Evolutionary conservation across 2,113 vertebrate genomes (phyloP), one percentile per base, ranked within the genome.

Genomic region (Hippoglossus stenolepis): DNA sequence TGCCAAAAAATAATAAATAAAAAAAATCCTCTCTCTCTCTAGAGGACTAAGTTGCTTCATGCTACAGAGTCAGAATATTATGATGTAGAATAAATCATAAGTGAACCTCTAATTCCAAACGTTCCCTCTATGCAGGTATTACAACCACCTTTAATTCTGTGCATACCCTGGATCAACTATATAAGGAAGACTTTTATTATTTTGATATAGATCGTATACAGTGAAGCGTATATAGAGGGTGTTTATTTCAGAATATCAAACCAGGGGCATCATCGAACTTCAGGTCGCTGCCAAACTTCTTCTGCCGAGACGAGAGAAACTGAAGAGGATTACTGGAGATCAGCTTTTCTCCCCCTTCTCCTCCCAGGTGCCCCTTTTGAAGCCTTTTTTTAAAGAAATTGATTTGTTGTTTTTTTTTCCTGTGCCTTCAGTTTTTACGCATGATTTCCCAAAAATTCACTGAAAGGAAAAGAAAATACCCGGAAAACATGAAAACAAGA

Each of bases 351-450:
- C 45, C 67, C 53, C 56, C 57, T 70, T 68, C 73, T 80, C 73
- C 77, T 77, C 2, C 21, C 75, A 68, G 71, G 74, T 85, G 73
- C 66, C 66, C 66, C 51, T 61, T 91, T 87, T 80, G 78, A 88
- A 90, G 73, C 67, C 45, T 65, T 84, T 78, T 73, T 53, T 15
- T 49, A 2, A 40, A 40, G 28, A 40, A 9, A 40, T 40, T 11
- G 10, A 40, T 40, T 40, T 40, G 38, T 40, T 40, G 38, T 11
- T 40, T 40, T 40, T 23, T 11, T 40, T 40, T 40, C 2, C 23
- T 23, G 38, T 40, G 9, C 38, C 38, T 40, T 40, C 38, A 10
- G 38, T 31, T 31, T 31, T 31, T 31, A 31, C 28, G 28, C 28
- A 31, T 31, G 5, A 31, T 31, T 31, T 31, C 7, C 28, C 28